These are phyloP conservation scores for Platyscapa corneri DNA, from an alignment of 1,140 invertebrate genomes.

Conservation along the genomic window DNA sequence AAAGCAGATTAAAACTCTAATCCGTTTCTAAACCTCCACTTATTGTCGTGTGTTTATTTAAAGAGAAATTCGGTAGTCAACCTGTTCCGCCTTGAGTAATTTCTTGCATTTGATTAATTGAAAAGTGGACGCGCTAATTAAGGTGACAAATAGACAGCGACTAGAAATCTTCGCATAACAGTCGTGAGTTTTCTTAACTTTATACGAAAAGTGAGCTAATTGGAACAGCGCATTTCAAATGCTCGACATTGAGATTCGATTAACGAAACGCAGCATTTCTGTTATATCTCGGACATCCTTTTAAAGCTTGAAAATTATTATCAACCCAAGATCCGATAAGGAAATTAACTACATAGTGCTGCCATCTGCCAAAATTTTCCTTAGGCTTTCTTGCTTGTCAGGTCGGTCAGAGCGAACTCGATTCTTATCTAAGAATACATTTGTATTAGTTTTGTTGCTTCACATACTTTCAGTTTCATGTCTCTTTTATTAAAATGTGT, in stretches of 20 bases:
- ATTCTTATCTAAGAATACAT: background rate
- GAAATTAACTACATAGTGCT: background rate
- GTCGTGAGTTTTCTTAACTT: background rate
- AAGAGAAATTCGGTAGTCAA: background rate
- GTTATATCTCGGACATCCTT: background rate
- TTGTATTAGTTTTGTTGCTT: background rate
- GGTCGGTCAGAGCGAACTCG: slow-evolving; percentile 18
- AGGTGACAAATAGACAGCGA: too few species aligned
- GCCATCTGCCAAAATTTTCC: background rate
- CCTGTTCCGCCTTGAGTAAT: background rate
- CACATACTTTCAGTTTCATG: too few species aligned
- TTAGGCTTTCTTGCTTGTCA: background rate
- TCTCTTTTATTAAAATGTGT: too few species aligned
- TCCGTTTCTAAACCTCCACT: background rate
- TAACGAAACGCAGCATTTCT: background rate
- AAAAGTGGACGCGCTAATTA: background rate
- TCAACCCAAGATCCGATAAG: slow-evolving; percentile 8
- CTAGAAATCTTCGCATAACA: background rate
- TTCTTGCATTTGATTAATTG: background rate
- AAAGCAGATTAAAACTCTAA: background rate
- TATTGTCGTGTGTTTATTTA: too few species aligned
- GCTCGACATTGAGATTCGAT: background rate
- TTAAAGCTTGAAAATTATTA: slow-evolving; percentile 11
- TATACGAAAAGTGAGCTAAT: background rate
- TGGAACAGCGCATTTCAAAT: background rate